phyloP scores from a whole-genome alignment of 1,140 invertebrate genomes.

The Drosophila melanogaster region DNA sequence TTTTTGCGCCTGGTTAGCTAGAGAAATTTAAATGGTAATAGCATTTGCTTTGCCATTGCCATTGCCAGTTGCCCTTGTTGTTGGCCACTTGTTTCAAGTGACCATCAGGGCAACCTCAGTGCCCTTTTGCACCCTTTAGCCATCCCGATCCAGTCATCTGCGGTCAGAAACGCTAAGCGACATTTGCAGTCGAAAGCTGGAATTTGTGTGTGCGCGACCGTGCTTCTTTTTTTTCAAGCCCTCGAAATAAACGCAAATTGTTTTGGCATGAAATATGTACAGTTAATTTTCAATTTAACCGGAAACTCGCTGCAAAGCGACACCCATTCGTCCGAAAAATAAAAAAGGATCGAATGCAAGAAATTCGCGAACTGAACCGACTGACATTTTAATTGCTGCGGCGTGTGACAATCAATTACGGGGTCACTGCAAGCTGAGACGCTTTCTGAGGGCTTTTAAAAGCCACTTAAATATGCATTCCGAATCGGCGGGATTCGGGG shows the following conservation, averaged over 20 bases:
- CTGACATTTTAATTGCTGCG: conserved; percentile 74
- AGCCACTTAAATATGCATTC: conserved; percentile 71
- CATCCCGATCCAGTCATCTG: conserved; percentile 30
- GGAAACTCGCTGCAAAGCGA: conserved; percentile 8
- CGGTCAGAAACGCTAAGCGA: conserved; percentile 53
- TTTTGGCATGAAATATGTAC: conserved; percentile 69
- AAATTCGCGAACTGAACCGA: conserved; percentile 24
- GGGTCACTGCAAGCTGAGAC: conserved; percentile 56
- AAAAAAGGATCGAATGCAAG: conserved; percentile 27
- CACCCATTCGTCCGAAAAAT: conserved; percentile 33
- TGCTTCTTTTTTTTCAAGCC: conserved; percentile 26
- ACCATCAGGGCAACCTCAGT: conserved; percentile 46
- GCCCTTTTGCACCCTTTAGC: neutral
- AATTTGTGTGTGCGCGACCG: conserved; percentile 4
- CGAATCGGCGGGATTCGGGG: conserved; percentile 9
- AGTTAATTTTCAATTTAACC: conserved; percentile 67
- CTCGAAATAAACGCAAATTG: conserved; percentile 66
- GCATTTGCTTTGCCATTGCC: conserved; percentile 62
- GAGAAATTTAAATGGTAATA: conserved; percentile 75
- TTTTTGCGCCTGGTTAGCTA: conserved; percentile 72
- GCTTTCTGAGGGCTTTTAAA: conserved; percentile 61
- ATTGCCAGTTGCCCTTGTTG: conserved; percentile 36
- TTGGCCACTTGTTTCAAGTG: conserved; percentile 64
- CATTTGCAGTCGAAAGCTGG: conserved; percentile 33
- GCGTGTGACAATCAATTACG: conserved; percentile 73